Evolutionary conservation across 2,797 vertebrate species (phyloP).

Genomic region (Oceanodroma leucorhoa): DNA sequence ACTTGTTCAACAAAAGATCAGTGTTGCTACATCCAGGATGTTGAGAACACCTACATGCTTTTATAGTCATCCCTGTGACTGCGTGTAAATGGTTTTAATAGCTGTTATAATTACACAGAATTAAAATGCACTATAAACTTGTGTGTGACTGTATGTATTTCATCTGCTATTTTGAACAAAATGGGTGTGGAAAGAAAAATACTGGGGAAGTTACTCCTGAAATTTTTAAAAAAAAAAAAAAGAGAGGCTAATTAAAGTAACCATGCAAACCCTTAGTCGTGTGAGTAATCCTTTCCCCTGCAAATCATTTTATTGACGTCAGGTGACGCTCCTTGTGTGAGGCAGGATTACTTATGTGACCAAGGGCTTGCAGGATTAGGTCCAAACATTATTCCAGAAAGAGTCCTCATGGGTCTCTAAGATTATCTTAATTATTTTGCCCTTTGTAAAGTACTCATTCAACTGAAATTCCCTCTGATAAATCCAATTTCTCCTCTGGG

Average conservation of each 20-base stretch:
- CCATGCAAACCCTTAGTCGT: not conserved
- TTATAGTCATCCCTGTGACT: not conserved
- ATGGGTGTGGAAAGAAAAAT: not conserved
- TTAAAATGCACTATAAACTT: not conserved
- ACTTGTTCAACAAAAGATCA: not conserved
- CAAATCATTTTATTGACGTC: constrained; percentile 31
- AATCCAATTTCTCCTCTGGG: not conserved
- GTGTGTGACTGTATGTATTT: not conserved
- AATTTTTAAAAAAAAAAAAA: no score
- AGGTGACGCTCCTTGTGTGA: not conserved
- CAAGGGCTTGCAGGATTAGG: not conserved
- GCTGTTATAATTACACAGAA: not conserved
- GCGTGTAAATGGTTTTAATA: not conserved
- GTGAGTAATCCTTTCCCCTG: constrained; percentile 21
- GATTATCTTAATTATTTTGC: not conserved
- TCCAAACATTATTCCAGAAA: not conserved
- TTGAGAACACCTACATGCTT: not conserved
- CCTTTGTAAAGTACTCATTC: not conserved
- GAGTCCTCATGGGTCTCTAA: not conserved
- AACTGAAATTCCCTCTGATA: not conserved
- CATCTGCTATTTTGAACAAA: not conserved
- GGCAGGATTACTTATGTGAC: not conserved
- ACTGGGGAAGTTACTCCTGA: not conserved
- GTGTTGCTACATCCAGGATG: not conserved
- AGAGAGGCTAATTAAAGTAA: not conserved